Conservation (phyloP, 2,888 invertebrate genomes). For the Scaptomyza parva region DNA sequence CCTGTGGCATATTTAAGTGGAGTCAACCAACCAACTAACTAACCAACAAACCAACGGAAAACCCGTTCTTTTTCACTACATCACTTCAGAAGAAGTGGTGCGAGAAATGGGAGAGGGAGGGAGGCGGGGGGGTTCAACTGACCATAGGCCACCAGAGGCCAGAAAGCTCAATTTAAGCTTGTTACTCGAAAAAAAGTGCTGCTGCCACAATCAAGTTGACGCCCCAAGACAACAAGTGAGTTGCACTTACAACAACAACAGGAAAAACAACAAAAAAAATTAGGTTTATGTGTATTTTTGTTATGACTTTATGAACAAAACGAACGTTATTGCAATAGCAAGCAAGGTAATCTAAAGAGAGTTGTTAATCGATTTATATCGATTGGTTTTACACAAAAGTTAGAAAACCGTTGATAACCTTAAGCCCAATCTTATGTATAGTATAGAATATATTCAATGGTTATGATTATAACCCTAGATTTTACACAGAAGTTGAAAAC, state of each 20-base stretch:
- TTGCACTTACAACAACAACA: too few relatives aligned
- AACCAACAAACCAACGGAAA: conserved; percentile 1
- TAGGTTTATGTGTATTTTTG: not conserved
- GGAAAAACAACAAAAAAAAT: not conserved
- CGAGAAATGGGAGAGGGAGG: not conserved
- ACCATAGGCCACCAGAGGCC: conserved; percentile 11
- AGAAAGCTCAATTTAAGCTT: conserved; percentile 14
- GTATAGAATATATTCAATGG: too few relatives aligned
- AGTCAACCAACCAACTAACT: not conserved
- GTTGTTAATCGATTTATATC: too few relatives aligned
- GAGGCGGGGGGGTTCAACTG: not conserved
- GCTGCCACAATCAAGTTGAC: conserved; percentile 8
- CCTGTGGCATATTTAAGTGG: conserved; percentile 41
- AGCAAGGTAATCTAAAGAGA: too few relatives aligned
- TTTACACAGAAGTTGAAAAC: too few relatives aligned
- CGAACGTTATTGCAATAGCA: too few relatives aligned
- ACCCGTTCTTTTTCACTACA: not conserved
- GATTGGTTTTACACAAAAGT: too few relatives aligned
- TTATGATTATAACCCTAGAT: too few relatives aligned
- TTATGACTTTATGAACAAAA: not conserved
- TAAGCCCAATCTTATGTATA: too few relatives aligned
- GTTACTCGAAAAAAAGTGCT: not conserved
- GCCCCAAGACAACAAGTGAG: conserved; percentile 9
- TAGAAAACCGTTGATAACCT: too few relatives aligned
- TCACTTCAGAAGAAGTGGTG: not conserved